phyloP scores from a whole-genome alignment of 2,888 invertebrate species.

The Dinocampus coccinellae region DNA sequence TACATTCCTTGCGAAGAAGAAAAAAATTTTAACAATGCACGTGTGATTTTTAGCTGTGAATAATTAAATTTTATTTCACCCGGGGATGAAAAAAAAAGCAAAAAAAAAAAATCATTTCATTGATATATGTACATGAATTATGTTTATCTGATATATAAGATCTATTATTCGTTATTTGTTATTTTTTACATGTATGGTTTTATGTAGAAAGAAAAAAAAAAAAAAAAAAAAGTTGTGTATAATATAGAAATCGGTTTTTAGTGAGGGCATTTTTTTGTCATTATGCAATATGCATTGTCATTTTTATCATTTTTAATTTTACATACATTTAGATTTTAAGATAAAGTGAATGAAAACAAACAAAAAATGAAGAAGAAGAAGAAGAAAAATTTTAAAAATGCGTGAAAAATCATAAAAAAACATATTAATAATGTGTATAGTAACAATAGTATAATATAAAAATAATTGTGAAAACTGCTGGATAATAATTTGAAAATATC shows the following conservation, averaged over 20 bases:
- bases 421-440: slow-evolving; percentile 26
- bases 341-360: neutral
- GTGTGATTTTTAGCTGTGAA: neutral
- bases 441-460: slow-evolving; percentile 22
- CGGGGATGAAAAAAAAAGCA: neutral
- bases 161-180: slow-evolving; percentile 32
- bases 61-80: neutral
- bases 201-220: too few species aligned
- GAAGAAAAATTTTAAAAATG: neutral
- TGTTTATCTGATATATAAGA: slow-evolving; percentile 29
- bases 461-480: slow-evolving; percentile 15
- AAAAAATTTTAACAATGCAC: neutral
- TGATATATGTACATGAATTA: neutral
- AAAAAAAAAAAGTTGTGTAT: slow-evolving; percentile 20
- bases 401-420: slow-evolving; percentile 5
- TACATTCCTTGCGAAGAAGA: neutral
- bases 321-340: slow-evolving; percentile 11
- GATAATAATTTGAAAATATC: slow-evolving; percentile 23
- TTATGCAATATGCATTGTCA: slow-evolving; percentile 12
- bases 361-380: neutral
- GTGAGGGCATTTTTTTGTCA: slow-evolving; percentile 21
- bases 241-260: slow-evolving; percentile 29
- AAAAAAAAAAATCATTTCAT: too few species aligned
- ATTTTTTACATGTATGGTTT: slow-evolving; percentile 24
- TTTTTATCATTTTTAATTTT: slow-evolving; percentile 21